phyloP scores from a whole-genome alignment of 30 jellyfish, hydroid and myxozoan genomes.

The Morbakka virulenta region DNA sequence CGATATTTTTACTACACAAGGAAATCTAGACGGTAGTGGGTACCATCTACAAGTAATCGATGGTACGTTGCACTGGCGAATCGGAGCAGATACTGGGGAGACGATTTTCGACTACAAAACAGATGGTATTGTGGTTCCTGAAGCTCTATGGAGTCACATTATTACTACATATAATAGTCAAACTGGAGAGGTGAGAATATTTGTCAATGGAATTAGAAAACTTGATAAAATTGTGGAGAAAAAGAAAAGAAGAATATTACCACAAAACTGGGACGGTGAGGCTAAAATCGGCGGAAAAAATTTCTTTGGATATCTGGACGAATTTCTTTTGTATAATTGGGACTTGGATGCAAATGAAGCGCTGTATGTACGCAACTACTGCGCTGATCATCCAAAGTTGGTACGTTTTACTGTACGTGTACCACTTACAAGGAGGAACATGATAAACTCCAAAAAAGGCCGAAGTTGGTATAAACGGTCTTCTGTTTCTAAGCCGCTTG shows the following conservation, averaged over 20 bases:
- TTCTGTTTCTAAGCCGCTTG: no score
- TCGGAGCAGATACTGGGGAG: conserved; percentile 88
- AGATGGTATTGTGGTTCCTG: conserved; percentile 67
- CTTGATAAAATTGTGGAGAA: conserved; percentile 53
- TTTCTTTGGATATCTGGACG: conserved; percentile 84
- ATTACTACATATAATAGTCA: conserved; percentile 75
- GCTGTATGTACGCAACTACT: conserved; percentile 80
- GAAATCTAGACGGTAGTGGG: conserved; percentile 81
- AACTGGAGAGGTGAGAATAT: conserved; percentile 70
- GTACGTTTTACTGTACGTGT: conserved; percentile 94
- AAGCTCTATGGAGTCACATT: conserved; percentile 91
- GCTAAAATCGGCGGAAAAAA: conserved; percentile 91
- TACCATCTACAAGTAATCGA: conserved; percentile 81
- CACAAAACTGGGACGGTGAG: conserved; percentile 92
- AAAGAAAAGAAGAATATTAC: conserved; percentile 66
- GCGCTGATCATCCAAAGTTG: conserved; percentile 98
- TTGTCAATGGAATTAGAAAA: conserved; percentile 69
- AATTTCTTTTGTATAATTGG: conserved; percentile 92
- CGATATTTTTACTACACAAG: conserved; percentile 83
- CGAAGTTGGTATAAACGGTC: no score
- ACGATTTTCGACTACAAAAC: conserved; percentile 75
- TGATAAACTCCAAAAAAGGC: no score
- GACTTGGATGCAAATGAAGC: conserved; percentile 91
- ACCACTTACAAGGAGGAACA: conserved; percentile 82
- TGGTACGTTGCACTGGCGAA: conserved; percentile 86